Evolutionary conservation across 1,140 invertebrate species (phyloP).

Genomic region (Leptoteleia sp.): DNA sequence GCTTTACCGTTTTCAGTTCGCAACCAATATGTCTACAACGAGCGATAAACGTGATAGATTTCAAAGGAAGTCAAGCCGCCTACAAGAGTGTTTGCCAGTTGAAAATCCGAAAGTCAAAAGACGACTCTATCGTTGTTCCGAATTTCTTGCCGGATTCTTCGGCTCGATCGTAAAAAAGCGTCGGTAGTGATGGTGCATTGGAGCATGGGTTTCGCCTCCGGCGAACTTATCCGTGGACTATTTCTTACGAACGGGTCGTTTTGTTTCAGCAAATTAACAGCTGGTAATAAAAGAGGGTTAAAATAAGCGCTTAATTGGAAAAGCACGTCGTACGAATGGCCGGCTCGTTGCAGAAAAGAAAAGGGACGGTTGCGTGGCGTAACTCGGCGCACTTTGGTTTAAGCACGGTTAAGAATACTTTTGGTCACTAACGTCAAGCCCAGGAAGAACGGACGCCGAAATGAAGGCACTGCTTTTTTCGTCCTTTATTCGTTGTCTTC

Average conservation of each 20-base stretch:
- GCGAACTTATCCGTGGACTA: conserved; percentile 40
- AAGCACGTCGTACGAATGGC: conserved; percentile 63
- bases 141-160: conserved; percentile 10
- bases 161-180: conserved; percentile 44
- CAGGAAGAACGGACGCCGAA: conserved; percentile 61
- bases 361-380: conserved; percentile 53
- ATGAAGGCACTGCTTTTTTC: neutral
- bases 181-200: conserved; percentile 14
- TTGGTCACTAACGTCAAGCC: conserved; percentile 76
- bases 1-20: no score
- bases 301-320: conserved; percentile 67
- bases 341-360: conserved; percentile 50
- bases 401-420: conserved; percentile 74
- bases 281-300: conserved; percentile 68
- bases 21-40: no score
- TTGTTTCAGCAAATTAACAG: conserved; percentile 67
- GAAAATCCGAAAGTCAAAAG: conserved; percentile 17
- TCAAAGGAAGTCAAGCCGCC: no score
- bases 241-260: conserved; percentile 58
- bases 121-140: neutral
- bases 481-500: no score
- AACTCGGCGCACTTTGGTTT: conserved; percentile 71
- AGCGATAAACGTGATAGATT: no score
- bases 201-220: conserved; percentile 21
- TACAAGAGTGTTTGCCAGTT: neutral